These are phyloP conservation scores for Grus americana DNA, from an alignment of 2,113 vertebrate genomes.

Conservation along the genomic window DNA sequence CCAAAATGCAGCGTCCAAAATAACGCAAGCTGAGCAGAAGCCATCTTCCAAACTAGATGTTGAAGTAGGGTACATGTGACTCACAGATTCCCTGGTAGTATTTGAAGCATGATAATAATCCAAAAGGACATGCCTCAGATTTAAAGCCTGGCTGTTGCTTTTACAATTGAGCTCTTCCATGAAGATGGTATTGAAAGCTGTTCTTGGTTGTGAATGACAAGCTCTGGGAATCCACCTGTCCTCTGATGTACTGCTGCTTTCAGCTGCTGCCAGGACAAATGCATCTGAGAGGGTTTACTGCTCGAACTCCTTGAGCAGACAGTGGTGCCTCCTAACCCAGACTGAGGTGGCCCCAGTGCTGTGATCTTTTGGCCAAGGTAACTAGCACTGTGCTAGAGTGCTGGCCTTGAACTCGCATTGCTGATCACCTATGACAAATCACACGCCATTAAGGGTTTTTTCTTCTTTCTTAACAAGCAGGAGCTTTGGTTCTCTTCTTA, in stretches of 20 bases:
- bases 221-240: fast-evolving
- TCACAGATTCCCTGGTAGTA: no score
- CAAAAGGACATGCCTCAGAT: background rate
- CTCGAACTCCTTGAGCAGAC: background rate
- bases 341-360: background rate
- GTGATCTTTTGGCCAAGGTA: background rate
- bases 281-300: background rate
- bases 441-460: background rate
- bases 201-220: background rate
- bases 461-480: background rate
- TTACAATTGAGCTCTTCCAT: background rate
- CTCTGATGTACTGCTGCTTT: background rate
- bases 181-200: background rate
- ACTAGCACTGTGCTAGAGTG: background rate
- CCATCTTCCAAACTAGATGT: background rate
- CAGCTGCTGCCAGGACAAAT: background rate
- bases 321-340: background rate
- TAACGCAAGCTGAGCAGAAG: background rate
- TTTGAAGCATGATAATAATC: background rate
- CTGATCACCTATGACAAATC: background rate
- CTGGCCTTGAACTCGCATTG: background rate
- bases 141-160: background rate
- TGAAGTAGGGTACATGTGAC: background rate
- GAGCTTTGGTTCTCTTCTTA: background rate
- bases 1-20: background rate